Conservation (phyloP, 2,888 invertebrate genomes). For the Rhagophthalmus giganteus region DNA sequence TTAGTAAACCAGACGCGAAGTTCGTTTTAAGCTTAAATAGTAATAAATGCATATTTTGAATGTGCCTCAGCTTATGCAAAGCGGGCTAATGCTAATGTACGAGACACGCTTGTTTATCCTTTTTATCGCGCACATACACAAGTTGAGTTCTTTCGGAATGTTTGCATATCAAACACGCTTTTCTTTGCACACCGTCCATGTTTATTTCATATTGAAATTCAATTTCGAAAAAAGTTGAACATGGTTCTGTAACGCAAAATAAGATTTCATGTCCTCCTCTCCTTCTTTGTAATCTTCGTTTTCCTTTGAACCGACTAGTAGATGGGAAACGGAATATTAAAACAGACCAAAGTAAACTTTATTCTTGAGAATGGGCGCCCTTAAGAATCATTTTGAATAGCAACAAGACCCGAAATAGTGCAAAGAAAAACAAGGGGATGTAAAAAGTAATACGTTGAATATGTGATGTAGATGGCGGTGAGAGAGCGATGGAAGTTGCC, state of each 20-base stretch:
- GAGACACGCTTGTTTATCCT: conserved; percentile 36
- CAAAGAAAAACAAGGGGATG: conserved; percentile 52
- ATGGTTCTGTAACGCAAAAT: conserved; percentile 38
- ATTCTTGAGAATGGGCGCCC: conserved; percentile 28
- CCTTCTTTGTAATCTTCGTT: conserved; percentile 29
- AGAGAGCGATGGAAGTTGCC: conserved; percentile 44
- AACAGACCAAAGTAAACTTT: conserved; percentile 45
- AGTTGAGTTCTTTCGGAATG: conserved; percentile 32
- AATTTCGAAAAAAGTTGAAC: conserved; percentile 37
- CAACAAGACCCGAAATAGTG: conserved; percentile 49
- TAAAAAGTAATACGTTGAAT: conserved; percentile 58
- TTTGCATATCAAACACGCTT: conserved; percentile 37
- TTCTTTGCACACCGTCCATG: conserved; percentile 31
- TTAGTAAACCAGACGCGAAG: no score
- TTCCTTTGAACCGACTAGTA: conserved; percentile 32
- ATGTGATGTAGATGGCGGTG: conserved; percentile 55
- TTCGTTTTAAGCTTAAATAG: conserved; percentile 29
- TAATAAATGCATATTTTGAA: conserved; percentile 30
- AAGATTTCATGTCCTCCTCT: conserved; percentile 37
- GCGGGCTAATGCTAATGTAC: conserved; percentile 30
- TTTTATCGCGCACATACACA: conserved; percentile 35
- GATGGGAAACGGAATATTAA: conserved; percentile 46
- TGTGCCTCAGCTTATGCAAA: conserved; percentile 31
- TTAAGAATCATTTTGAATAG: conserved; percentile 37
- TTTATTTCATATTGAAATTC: conserved; percentile 37